Evolutionary conservation across 2,888 invertebrate species (phyloP).

Genomic region (Eupelmus urozonus): DNA sequence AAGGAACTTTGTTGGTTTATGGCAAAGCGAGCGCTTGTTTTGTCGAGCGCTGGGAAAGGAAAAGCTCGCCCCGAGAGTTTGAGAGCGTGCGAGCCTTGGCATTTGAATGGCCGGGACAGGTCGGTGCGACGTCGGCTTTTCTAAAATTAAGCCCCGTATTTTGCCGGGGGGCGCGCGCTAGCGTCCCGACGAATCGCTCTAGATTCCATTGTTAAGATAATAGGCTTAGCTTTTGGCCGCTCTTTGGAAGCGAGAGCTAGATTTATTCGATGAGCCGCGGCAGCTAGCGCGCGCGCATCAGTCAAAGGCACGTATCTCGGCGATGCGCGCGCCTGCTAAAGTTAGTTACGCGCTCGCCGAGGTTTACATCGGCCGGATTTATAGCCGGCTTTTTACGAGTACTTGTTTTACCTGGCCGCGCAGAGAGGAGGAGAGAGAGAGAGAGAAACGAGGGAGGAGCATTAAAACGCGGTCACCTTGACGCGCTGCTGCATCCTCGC

Average conservation of each 20-base stretch:
- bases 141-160: slow-evolving; percentile 36
- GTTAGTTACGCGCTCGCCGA: slow-evolving; percentile 23
- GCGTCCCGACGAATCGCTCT: slow-evolving; percentile 50
- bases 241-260: slow-evolving; percentile 3
- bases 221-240: slow-evolving; percentile 19
- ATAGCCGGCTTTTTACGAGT: slow-evolving; percentile 41
- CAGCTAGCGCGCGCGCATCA: slow-evolving; percentile 3
- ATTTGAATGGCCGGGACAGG: slow-evolving; percentile 1
- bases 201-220: slow-evolving; percentile 61
- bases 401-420: slow-evolving; percentile 21
- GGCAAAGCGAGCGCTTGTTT: too few species aligned
- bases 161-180: background rate
- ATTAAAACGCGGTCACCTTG: slow-evolving; percentile 48
- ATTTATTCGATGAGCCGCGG: slow-evolving; percentile 32
- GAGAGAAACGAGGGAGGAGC: background rate
- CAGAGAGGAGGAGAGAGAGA: background rate
- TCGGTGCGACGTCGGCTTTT: background rate
- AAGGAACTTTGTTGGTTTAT: too few species aligned
- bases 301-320: background rate
- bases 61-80: too few species aligned
- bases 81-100: too few species aligned
- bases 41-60: background rate
- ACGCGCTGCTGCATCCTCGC: slow-evolving; percentile 1
- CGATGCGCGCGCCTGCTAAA: slow-evolving; percentile 24
- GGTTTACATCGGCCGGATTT: slow-evolving; percentile 43